Evolutionary conservation across 2,888 invertebrate genomes (phyloP), one percentile per base, ranked within the genome.

Genomic region (Arrhopalites spinosus): DNA sequence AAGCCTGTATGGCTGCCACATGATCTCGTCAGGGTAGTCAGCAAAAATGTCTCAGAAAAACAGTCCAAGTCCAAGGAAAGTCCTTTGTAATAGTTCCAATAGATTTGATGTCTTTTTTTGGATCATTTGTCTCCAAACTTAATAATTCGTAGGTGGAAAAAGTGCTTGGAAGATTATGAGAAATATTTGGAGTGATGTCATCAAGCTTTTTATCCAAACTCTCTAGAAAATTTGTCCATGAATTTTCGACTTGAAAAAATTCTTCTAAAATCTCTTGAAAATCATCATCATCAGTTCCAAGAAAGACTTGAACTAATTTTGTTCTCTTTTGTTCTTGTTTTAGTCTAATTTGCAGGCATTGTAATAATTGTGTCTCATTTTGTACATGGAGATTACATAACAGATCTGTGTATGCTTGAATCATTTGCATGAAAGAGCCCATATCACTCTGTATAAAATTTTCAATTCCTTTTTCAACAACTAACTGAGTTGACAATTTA

Each of bases 21-120:
- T 84, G 84, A 59, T 78, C 81, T 8, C 83, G 84, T 84, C 84
- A 84, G 25, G 84, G 84, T 20, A 81, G 78, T 84, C 84, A 84
- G 56, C 82, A 78, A 79, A 83, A 83, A 72, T 83, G 82, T 53
- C 83, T 75, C 27, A 83, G 80, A 15, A 84, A 80, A n/a, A 84
- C 78, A 8, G 83, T 63, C 77, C 83, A 80, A 30, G 79, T 77
- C 63, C 47, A 72, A 17, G 75, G 68, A 23, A 43, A 71, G 13
- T 13, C 73, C 17, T 50, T 23, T 27, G 70, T 47, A 20, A 80
- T 67, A 13, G 76, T 71, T 3, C 45, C 30, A 25, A 75, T 30
- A 0, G 11, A 27, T 36, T 67, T 63, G 50, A 50, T n/a, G n/a
- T n/a, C n/a, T n/a, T n/a, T n/a, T n/a, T n/a, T n/a, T n/a, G n/a